Percentiles rank a stretch among this genome's conserved stretches.
phyloP scores from a whole-genome alignment of 2,113 vertebrate genomes.

The Hippolais icterina region DNA sequence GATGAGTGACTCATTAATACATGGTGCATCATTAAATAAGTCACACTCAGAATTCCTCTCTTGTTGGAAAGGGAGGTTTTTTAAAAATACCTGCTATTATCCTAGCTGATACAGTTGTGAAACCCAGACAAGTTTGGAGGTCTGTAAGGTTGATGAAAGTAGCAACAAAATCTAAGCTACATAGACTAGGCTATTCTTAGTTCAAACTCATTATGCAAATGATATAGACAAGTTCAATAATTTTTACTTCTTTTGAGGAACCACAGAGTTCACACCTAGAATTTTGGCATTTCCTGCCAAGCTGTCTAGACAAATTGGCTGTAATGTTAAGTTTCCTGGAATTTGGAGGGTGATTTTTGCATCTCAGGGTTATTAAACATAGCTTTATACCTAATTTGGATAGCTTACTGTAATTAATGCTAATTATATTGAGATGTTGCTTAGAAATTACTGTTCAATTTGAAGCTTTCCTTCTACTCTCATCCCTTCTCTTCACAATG shows the following conservation, averaged over 20 bases:
- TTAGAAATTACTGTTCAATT: constrained; percentile 41
- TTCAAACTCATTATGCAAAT: constrained; percentile 37
- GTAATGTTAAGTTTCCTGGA: constrained; percentile 1
- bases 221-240: not conserved
- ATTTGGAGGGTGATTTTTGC: constrained; percentile 31
- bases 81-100: not conserved
- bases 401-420: constrained; percentile 51
- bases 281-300: constrained; percentile 48
- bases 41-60: not conserved
- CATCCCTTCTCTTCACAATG: not conserved
- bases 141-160: not conserved
- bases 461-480: constrained; percentile 23
- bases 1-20: not conserved
- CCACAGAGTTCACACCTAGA: constrained; percentile 16
- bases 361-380: constrained; percentile 25
- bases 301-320: constrained; percentile 49
- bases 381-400: constrained; percentile 45
- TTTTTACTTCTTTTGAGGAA: constrained; percentile 18
- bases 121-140: not conserved
- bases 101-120: not conserved
- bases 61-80: not conserved
- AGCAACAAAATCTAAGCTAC: not conserved
- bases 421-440: constrained; percentile 47
- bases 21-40: not conserved
- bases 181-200: constrained; percentile 13